These are phyloP conservation scores for Struthidea cinerea DNA, from an alignment of 2,113 vertebrate genomes.

Conservation along the genomic window DNA sequence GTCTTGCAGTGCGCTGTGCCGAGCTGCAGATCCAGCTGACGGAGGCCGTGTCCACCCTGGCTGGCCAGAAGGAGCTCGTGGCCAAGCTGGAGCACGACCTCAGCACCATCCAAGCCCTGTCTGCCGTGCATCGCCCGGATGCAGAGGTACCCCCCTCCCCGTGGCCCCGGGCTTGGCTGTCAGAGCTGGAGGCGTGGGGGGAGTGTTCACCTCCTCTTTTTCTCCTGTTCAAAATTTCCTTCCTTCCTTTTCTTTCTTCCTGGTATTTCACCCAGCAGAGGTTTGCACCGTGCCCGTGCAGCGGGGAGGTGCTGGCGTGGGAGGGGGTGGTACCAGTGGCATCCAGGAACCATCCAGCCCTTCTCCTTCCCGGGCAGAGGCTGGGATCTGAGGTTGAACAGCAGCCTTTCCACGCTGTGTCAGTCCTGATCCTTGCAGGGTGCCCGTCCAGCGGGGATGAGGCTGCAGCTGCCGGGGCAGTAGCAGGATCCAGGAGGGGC, in stretches of 20 bases:
- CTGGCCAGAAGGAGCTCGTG: slow-evolving; percentile 89
- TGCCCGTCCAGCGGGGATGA: rapidly evolving
- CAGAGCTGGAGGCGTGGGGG: rapidly evolving
- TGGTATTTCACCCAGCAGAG: neutral
- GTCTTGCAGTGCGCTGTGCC: slow-evolving; percentile 79
- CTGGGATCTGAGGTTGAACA: neutral
- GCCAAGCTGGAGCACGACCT: slow-evolving; percentile 90
- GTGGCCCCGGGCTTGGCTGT: rapidly evolving
- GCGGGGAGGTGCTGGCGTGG: neutral
- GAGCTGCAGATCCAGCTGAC: slow-evolving; percentile 86
- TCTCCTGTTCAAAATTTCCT: rapidly evolving
- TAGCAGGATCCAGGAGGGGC: neutral
- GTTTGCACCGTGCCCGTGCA: rapidly evolving
- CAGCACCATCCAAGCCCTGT: slow-evolving; percentile 87
- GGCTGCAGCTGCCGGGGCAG: rapidly evolving
- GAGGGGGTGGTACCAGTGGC: neutral
- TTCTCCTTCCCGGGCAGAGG: neutral
- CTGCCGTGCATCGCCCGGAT: slow-evolving; percentile 77
- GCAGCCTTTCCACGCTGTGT: rapidly evolving
- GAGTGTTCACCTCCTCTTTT: too few species aligned
- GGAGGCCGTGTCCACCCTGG: slow-evolving; percentile 71
- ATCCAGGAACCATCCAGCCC: neutral
- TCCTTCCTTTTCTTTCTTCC: neutral
- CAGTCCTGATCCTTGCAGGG: neutral
- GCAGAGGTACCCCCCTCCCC: slow-evolving; percentile 74